Percentiles rank a stretch among this genome's conserved stretches.
These are phyloP conservation scores for Myrmecophaga tridactyla DNA, from an alignment of 2,113 vertebrate species.

Conservation along the genomic window DNA sequence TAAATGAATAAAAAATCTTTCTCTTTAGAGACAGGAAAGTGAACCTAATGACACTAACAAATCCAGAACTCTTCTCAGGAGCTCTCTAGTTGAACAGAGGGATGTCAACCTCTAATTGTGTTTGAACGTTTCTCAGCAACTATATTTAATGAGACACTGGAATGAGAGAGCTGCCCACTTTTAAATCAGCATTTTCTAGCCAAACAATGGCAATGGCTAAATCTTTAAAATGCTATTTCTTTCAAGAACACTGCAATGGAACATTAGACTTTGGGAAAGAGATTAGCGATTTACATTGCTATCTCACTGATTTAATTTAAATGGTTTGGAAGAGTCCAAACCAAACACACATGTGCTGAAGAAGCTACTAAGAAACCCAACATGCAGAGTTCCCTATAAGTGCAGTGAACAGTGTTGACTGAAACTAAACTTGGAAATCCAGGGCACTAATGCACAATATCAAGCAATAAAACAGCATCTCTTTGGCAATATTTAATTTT, in stretches of 20 bases:
- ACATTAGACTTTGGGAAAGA: constrained; percentile 84
- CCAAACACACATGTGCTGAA: constrained; percentile 81
- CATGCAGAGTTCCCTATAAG: constrained; percentile 85
- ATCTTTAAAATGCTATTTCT: constrained; percentile 80
- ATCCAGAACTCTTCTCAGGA: constrained; percentile 58
- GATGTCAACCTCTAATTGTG: constrained; percentile 69
- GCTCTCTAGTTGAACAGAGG: constrained; percentile 52
- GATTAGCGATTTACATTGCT: constrained; percentile 84
- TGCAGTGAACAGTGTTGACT: constrained; percentile 85
- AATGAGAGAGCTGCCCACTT: constrained; percentile 71
- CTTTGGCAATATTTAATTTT: constrained; percentile 89
- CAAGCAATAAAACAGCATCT: constrained; percentile 89
- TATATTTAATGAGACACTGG: constrained; percentile 75
- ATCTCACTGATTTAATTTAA: constrained; percentile 87
- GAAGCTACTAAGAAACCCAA: constrained; percentile 85
- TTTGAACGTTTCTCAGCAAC: constrained; percentile 74
- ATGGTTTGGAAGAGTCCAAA: constrained; percentile 83
- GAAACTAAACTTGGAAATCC: constrained; percentile 89
- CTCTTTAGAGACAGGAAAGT: constrained; percentile 36
- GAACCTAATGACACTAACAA: constrained; percentile 59
- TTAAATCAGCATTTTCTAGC: constrained; percentile 64
- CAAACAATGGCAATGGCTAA: constrained; percentile 73
- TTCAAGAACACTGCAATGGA: constrained; percentile 79
- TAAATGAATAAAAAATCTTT: constrained; percentile 55
- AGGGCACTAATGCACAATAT: constrained; percentile 88